Base-by-base conservation (phyloP, 2,888 invertebrate species). In the Acanthosepion esculentum region DNA sequence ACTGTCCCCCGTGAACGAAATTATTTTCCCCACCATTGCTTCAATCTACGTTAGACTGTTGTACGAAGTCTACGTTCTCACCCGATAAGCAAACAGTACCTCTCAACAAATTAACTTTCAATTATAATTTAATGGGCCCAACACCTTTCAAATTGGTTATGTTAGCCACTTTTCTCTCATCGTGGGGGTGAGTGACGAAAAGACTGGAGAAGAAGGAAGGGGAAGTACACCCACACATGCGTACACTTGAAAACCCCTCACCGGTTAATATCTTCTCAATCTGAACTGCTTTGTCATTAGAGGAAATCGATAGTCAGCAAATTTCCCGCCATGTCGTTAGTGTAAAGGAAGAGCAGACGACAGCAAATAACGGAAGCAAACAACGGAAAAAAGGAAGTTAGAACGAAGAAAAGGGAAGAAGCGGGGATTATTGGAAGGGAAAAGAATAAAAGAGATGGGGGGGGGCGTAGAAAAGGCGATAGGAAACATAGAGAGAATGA, bases 311-410 rank as follows among this genome's bases (percentile, higher is more conserved):
- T 78, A n/a, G 78, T 33, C 78, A 78, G 10, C 78, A 78, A 78
- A 78, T 78, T 78, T 78, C 78, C n/a, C n/a, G 78, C 78, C 78
- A n/a, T 78, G 78, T n/a, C 78, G n/a, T 78, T 78, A n/a, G 78
- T 78, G 78, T n/a, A 78, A 78, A 78, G 78, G 78, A 78, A 78
- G 78, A 33, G 78, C 78, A 78, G 78, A 78, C 78, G n/a, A 78
- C 15, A 78, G 78, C 78, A 78, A 78, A 78, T 18, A 78, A 78
- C n/a, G 78, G 33, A 78, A n/a, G n/a, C n/a, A 78, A 78, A 78
- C n/a, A 78, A 78, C 12, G n/a, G 78, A 23, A 12, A 33, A 15
- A 33, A 33, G 33, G 78, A n/a, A 33, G 78, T n/a, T 33, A 33
- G 33, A 78, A 15, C 4, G 12, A 29, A 78, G 12, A 8, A 78